Conservation (phyloP, 2,888 invertebrate species). For the Metalampra italica region DNA sequence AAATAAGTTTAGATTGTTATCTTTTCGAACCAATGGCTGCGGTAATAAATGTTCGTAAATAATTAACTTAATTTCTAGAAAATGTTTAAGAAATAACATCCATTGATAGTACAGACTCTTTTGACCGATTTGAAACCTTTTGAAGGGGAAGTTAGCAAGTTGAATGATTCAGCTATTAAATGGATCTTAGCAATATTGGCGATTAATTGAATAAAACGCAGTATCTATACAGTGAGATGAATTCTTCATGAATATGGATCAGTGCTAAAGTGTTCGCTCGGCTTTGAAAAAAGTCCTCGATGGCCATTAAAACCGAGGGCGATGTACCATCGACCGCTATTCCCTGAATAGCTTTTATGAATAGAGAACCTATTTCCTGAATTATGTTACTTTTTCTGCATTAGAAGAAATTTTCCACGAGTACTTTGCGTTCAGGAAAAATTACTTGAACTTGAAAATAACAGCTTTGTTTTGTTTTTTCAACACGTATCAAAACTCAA, state of each 20-base stretch:
- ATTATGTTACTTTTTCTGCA: not conserved
- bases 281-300: constrained; percentile 45
- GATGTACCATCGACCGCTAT: constrained; percentile 21
- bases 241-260: constrained; percentile 68
- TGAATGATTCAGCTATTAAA: constrained; percentile 19
- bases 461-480: not conserved
- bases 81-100: too few relatives aligned
- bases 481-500: not conserved
- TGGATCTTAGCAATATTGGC: constrained; percentile 45
- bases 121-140: constrained; percentile 10
- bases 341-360: not conserved
- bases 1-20: too few relatives aligned
- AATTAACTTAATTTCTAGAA: too few relatives aligned
- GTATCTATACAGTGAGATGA: constrained; percentile 32
- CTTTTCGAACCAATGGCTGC: too few relatives aligned
- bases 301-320: constrained; percentile 41
- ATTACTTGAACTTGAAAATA: not conserved
- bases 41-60: too few relatives aligned
- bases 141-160: constrained; percentile 23
- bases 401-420: not conserved
- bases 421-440: too few relatives aligned
- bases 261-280: constrained; percentile 45
- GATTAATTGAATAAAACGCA: constrained; percentile 72
- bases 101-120: too few relatives aligned
- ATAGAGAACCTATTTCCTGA: not conserved